A percentile compares a stretch with the other conserved stretches of the same genome.
Conservation (phyloP, 2,888 invertebrate genomes). For the Pristionchus arcanus region DNA sequence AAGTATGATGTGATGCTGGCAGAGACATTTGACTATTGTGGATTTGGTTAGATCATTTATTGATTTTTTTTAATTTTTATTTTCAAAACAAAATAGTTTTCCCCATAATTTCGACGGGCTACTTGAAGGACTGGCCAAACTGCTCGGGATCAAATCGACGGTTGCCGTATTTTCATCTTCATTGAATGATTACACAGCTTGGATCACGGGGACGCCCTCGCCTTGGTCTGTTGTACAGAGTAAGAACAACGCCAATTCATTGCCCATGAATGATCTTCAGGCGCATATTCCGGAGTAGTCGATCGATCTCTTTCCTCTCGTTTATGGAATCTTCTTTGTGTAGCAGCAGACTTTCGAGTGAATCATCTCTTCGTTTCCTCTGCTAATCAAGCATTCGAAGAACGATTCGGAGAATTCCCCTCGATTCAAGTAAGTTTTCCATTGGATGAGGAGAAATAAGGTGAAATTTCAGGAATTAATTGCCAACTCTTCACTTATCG, state of each 20-base stretch:
- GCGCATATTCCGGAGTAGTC: neutral
- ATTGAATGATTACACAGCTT: slow-evolving; percentile 10
- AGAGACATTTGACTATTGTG: slow-evolving; percentile 32
- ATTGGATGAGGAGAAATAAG: too few relatives aligned
- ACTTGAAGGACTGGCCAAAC: slow-evolving; percentile 12
- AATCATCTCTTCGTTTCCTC: neutral
- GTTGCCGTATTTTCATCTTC: slow-evolving; percentile 27
- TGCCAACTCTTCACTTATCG: slow-evolving; percentile 1
- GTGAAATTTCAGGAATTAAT: neutral
- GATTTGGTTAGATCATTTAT: slow-evolving; percentile 11
- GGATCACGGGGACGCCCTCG: slow-evolving; percentile 32
- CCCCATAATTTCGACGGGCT: neutral
- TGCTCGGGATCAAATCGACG: slow-evolving; percentile 2
- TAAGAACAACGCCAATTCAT: neutral
- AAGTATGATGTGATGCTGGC: slow-evolving; percentile 29
- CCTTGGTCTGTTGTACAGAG: slow-evolving; percentile 18
- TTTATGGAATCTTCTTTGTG: slow-evolving; percentile 33
- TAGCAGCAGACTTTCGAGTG: neutral
- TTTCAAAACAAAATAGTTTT: neutral
- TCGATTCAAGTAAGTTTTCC: neutral
- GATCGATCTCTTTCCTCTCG: slow-evolving; percentile 43
- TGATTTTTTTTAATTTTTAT: neutral
- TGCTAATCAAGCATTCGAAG: slow-evolving; percentile 16
- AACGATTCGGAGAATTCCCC: slow-evolving; percentile 20
- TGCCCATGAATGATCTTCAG: neutral